These are phyloP conservation scores for Agrotis exclamationis DNA, from an alignment of 2,888 invertebrate genomes.

Conservation along the genomic window DNA sequence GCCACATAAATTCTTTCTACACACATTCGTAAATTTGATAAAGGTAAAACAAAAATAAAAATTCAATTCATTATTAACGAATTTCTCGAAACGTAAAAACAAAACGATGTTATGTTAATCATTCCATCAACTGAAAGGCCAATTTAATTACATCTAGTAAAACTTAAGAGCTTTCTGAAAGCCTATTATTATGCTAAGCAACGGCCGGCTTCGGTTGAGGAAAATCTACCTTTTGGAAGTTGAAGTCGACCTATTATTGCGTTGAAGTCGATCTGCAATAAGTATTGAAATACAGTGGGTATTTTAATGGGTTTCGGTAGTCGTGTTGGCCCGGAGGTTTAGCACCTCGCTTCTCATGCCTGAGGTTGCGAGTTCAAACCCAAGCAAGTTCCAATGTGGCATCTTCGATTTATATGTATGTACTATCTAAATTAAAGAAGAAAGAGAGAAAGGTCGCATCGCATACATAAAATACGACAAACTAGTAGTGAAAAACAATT, in stretches of 20 bases:
- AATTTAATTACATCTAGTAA: conserved; percentile 59
- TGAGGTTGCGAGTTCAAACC: no score
- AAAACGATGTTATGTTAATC: conserved; percentile 51
- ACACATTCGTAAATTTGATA: not conserved
- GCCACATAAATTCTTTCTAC: not conserved
- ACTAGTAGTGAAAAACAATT: no score
- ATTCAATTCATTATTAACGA: not conserved
- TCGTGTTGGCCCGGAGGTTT: no score
- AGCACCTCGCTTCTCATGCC: no score
- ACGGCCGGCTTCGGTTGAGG: conserved; percentile 37
- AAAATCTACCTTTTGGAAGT: conserved; percentile 40
- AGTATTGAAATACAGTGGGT: conserved; percentile 4
- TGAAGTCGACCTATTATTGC: conserved; percentile 21
- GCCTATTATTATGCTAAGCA: conserved; percentile 64
- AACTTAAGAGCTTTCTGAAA: conserved; percentile 61
- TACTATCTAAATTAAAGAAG: no score
- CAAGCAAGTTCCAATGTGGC: no score
- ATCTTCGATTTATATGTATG: no score
- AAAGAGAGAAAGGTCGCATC: no score
- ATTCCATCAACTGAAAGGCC: conserved; percentile 42
- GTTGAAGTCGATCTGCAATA: not conserved
- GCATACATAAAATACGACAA: no score
- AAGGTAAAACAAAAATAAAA: conserved; percentile 1
- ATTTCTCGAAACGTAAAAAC: conserved; percentile 37
- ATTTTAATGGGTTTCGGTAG: not conserved